phyloP scores from a whole-genome alignment of 1,140 invertebrate species.

The Matsumurasca onukii region DNA sequence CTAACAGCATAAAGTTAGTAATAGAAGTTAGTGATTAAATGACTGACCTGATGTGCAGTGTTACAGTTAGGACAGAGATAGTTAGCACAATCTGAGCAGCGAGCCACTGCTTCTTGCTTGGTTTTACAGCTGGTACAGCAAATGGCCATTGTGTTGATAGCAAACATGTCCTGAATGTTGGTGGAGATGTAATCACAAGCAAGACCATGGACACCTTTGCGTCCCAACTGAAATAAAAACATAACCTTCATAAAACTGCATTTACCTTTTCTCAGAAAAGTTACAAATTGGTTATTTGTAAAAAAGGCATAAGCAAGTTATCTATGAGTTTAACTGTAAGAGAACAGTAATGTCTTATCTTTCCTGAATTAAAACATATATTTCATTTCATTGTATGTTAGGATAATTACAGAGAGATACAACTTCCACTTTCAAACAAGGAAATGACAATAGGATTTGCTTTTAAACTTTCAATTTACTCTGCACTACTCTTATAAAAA shows the following conservation, averaged over 20 bases:
- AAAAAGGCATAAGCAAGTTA: not conserved
- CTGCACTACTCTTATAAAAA: no score
- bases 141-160: slow-evolving; percentile 71
- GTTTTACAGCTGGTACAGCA: slow-evolving; percentile 86
- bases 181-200: slow-evolving; percentile 80
- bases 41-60: slow-evolving; percentile 76
- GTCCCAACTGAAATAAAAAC: slow-evolving; percentile 54
- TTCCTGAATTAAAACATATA: no score
- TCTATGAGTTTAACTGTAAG: not conserved
- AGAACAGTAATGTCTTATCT: no score
- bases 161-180: slow-evolving; percentile 82
- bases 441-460: no score
- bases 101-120: slow-evolving; percentile 85
- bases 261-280: not conserved
- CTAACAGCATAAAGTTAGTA: no score
- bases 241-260: no score
- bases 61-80: slow-evolving; percentile 92
- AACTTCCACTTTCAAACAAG: no score
- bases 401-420: no score
- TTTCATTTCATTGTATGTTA: no score
- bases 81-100: slow-evolving; percentile 91
- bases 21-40: no score
- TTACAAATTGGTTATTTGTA: not conserved
- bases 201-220: slow-evolving; percentile 70
- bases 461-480: no score